phyloP scores from a whole-genome alignment of 92 coral and sea anemone species.

The Actinostola sp. region DNA sequence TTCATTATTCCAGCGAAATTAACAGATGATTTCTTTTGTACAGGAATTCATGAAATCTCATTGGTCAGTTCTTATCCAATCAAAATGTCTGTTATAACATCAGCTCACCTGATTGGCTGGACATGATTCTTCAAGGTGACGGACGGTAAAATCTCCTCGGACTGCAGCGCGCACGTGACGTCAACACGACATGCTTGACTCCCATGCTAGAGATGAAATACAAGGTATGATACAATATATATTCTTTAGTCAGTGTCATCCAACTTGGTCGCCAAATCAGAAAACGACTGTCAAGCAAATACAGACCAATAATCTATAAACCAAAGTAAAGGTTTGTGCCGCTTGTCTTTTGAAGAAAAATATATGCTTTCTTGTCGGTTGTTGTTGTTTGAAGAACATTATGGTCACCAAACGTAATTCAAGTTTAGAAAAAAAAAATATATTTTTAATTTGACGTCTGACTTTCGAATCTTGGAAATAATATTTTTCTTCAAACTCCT shows the following conservation, averaged over 20 bases:
- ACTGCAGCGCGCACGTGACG: slow-evolving; percentile 59
- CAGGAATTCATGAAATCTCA: neutral
- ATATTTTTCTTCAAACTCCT: no score
- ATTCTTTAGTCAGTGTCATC: neutral
- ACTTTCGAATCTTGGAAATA: no score
- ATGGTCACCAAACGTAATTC: no score
- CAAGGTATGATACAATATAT: neutral
- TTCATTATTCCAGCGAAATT: no score
- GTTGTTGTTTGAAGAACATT: no score
- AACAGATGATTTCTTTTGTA: neutral
- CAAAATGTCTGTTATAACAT: neutral
- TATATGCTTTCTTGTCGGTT: no score
- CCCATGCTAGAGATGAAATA: slow-evolving; percentile 66
- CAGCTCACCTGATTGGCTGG: slow-evolving; percentile 79
- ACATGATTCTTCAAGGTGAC: slow-evolving; percentile 80
- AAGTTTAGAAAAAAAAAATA: no score
- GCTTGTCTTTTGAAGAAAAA: no score
- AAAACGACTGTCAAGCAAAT: neutral
- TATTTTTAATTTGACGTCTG: no score
- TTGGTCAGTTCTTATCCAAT: neutral
- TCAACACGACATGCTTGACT: slow-evolving; percentile 79
- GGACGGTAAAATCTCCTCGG: slow-evolving; percentile 78
- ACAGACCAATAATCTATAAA: neutral
- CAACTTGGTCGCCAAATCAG: no score
- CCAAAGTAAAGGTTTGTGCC: no score